Evolutionary conservation across 2,113 vertebrate genomes (phyloP).

Genomic region (Tachycineta bicolor): DNA sequence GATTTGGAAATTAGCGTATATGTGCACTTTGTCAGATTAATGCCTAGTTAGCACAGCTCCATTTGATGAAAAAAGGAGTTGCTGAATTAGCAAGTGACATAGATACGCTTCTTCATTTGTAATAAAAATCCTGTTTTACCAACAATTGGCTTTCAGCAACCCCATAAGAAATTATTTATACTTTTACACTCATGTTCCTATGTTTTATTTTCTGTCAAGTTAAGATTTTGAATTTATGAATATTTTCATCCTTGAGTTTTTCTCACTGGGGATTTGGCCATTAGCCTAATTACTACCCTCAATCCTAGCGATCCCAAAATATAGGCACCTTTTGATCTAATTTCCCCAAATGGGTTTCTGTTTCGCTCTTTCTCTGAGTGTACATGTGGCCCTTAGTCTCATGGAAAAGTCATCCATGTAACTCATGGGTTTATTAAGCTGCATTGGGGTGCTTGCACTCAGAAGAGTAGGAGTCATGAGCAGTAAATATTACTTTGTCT

Average conservation of each 20-base stretch:
- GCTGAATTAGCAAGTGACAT: not conserved
- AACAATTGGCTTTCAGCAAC: not conserved
- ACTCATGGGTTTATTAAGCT: not conserved
- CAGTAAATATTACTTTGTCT: not conserved
- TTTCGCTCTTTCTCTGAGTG: not conserved
- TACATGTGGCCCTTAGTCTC: not conserved
- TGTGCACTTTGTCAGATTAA: not conserved
- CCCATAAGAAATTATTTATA: not conserved
- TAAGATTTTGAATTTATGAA: not conserved
- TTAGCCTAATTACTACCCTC: not conserved
- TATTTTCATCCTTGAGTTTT: not conserved
- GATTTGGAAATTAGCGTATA: rapidly evolving
- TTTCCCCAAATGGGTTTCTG: not conserved
- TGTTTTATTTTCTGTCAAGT: not conserved
- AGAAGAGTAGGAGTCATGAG: not conserved
- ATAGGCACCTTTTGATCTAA: not conserved
- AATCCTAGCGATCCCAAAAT: not conserved
- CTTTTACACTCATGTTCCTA: not conserved
- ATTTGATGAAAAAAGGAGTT: not conserved
- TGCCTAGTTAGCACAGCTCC: not conserved
- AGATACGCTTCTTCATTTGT: rapidly evolving
- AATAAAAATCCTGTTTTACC: not conserved
- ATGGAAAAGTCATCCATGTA: not conserved
- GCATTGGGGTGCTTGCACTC: not conserved
- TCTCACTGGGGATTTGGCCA: not conserved